Conservation (phyloP, 2,797 vertebrate genomes). For the Scomberomorus guttatus region DNA sequence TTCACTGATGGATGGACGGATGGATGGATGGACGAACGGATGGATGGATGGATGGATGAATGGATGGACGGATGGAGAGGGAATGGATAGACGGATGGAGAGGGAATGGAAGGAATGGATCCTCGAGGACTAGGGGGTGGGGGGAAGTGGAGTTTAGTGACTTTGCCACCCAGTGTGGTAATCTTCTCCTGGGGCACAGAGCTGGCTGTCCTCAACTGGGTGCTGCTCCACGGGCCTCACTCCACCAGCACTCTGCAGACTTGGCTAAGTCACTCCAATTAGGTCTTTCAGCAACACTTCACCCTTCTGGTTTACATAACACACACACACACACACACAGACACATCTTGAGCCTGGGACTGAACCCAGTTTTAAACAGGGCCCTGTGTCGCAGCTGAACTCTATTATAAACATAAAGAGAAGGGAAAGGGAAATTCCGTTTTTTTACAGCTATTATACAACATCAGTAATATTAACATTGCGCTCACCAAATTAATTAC, state of each 20-base stretch:
- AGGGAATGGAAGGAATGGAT: conserved; percentile 53
- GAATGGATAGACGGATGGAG: not conserved
- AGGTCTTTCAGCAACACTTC: conserved; percentile 49
- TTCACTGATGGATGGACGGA: conserved; percentile 64
- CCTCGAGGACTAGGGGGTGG: conserved; percentile 50
- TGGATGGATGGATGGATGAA: conserved; percentile 36
- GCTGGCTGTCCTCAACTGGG: conserved; percentile 51
- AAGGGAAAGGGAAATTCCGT: not conserved
- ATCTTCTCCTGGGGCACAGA: conserved; percentile 52
- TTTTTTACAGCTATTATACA: not conserved
- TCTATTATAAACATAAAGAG: not conserved
- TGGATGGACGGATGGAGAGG: no score
- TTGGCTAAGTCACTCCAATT: conserved; percentile 38
- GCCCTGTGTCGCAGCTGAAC: not conserved
- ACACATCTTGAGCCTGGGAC: conserved; percentile 28
- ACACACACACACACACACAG: not conserved
- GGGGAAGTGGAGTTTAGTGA: conserved; percentile 55
- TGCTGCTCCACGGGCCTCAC: conserved; percentile 50
- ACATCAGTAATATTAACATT: not conserved
- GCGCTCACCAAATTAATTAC: not conserved
- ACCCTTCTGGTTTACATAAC: conserved; percentile 53
- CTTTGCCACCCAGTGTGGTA: conserved; percentile 75
- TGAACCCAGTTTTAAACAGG: conserved; percentile 10
- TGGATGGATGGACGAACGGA: conserved; percentile 21
- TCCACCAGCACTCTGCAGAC: conserved; percentile 36